These are phyloP conservation scores for Hoplostethus mediterraneus DNA, from an alignment of 2,797 vertebrate genomes.

Conservation along the genomic window DNA sequence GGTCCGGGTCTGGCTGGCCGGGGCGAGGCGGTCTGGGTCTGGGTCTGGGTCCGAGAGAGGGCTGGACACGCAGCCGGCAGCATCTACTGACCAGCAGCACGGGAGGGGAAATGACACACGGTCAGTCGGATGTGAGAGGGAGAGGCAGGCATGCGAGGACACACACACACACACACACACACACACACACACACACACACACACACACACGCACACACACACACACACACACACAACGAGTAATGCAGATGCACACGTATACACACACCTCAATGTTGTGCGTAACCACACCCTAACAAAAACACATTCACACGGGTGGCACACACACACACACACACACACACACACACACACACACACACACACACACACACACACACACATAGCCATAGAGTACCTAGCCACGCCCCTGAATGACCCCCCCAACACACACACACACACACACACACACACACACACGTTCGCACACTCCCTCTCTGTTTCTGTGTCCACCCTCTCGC, in stretches of 20 bases:
- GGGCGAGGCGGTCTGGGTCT: constrained; percentile 79
- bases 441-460: not conserved
- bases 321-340: not conserved
- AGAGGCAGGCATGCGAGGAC: constrained; percentile 3
- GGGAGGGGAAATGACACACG: constrained; percentile 74
- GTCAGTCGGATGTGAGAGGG: constrained; percentile 59
- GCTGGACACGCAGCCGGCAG: constrained; percentile 77
- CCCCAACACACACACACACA: constrained; percentile 18
- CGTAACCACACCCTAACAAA: constrained; percentile 71
- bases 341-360: not conserved
- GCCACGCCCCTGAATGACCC: no score
- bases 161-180: constrained; percentile 21
- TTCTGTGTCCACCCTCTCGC: constrained; percentile 54
- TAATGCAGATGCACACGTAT: constrained; percentile 1
- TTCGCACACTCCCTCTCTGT: constrained; percentile 29
- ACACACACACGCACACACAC: constrained; percentile 24
- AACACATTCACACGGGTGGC: constrained; percentile 18
- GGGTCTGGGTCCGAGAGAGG: constrained; percentile 85
- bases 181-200: constrained; percentile 27
- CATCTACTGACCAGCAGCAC: constrained; percentile 78
- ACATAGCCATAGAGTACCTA: not conserved
- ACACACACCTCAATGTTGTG: constrained; percentile 55
- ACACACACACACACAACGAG: not conserved
- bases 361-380: not conserved
- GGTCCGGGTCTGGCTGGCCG: constrained; percentile 82